A percentile compares a stretch with the other conserved stretches of the same genome.
Conservation (phyloP, 2,113 vertebrate genomes). For the Furnarius figulus region DNA sequence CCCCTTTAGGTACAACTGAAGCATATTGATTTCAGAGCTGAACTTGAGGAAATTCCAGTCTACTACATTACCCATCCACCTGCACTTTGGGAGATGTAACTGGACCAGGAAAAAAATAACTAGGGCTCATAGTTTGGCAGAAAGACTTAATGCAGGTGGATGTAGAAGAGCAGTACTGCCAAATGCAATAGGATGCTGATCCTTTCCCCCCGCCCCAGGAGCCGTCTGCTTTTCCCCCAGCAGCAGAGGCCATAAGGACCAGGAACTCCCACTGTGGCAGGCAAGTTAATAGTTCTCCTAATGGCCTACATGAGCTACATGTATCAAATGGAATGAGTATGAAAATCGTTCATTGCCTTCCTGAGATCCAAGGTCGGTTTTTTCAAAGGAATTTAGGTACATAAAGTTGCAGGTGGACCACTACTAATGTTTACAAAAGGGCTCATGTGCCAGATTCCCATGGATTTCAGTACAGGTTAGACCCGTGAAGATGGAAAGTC, state of each 20-base stretch:
- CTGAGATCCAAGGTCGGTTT: conserved; percentile 7
- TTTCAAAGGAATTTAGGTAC: conserved; percentile 34
- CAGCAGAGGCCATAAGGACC: conserved; percentile 27
- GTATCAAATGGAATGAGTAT: conserved; percentile 37
- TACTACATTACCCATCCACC: conserved; percentile 13
- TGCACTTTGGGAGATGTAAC: conserved; percentile 18
- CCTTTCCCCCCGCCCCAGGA: background rate
- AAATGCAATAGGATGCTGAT: conserved; percentile 19
- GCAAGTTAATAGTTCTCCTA: conserved; percentile 28
- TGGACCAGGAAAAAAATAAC: background rate
- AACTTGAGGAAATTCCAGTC: conserved; percentile 31
- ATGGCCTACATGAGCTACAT: background rate
- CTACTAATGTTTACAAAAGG: conserved; percentile 20
- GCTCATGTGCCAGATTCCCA: conserved; percentile 35
- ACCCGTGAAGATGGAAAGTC: background rate
- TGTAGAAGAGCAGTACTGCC: background rate
- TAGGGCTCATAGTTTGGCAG: conserved; percentile 21
- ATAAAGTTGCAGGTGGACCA: conserved; percentile 56
- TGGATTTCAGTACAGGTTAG: conserved; percentile 11
- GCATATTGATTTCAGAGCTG: conserved; percentile 44
- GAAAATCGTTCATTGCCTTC: conserved; percentile 44
- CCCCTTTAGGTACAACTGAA: background rate
- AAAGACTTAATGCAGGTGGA: conserved; percentile 40
- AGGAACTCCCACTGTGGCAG: background rate
- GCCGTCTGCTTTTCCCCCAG: background rate